These are phyloP conservation scores for Ptilonorhynchus violaceus DNA, from an alignment of 2,113 vertebrate species.

Conservation along the genomic window DNA sequence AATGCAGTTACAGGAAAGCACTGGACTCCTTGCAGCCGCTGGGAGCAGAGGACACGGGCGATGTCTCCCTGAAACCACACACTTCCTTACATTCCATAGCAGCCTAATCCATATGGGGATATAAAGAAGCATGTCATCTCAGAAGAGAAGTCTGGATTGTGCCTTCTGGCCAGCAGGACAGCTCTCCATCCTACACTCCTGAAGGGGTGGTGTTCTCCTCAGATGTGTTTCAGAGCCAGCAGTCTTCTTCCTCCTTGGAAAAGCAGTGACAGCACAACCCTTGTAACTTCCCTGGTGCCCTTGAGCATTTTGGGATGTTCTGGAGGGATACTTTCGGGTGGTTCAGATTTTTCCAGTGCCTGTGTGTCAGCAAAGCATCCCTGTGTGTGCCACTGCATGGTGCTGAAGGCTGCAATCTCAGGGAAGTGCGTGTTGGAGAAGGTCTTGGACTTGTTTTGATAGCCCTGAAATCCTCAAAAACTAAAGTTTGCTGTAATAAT, in stretches of 20 bases:
- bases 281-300: neutral
- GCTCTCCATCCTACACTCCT: neutral
- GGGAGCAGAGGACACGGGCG: neutral
- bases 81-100: constrained; percentile 99
- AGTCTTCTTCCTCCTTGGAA: neutral
- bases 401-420: neutral
- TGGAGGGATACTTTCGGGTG: neutral
- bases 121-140: constrained; percentile 98
- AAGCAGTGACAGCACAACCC: neutral
- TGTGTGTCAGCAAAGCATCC: neutral
- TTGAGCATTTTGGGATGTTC: neutral
- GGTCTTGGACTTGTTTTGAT: neutral
- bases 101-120: constrained; percentile 93
- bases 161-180: neutral
- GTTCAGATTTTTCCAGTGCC: neutral
- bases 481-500: neutral
- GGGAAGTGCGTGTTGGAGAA: neutral
- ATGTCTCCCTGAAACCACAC: constrained; percentile 87
- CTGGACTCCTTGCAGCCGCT: neutral
- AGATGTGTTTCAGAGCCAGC: neutral
- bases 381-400: neutral
- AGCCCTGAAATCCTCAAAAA: neutral
- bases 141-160: constrained; percentile 37
- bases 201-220: neutral
- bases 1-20: neutral